A percentile compares a stretch with the other conserved stretches of the same genome.
Conservation (phyloP, 2,113 vertebrate genomes). For the Pollimyrus isidori region DNA sequence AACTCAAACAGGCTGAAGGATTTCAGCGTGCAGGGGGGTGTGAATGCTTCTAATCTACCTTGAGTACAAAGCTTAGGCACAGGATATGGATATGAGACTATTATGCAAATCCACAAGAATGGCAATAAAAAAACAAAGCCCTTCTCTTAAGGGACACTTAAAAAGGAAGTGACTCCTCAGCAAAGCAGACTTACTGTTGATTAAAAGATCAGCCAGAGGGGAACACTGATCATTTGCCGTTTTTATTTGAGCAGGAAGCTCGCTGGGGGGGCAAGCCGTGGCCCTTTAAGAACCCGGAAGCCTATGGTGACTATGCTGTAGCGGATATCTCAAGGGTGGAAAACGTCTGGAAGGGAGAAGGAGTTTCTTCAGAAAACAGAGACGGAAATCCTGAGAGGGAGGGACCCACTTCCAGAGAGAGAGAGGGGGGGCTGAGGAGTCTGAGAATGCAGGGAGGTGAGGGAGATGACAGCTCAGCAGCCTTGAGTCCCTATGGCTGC, state of each 20-base stretch:
- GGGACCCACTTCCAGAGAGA: background rate
- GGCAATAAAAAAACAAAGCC: background rate
- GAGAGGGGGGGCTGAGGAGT: background rate
- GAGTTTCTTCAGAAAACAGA: background rate
- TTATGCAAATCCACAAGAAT: background rate
- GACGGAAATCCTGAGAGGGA: background rate
- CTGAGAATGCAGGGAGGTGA: background rate
- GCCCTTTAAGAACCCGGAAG: background rate
- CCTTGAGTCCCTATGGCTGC: background rate
- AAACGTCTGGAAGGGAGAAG: background rate
- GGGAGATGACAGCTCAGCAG: background rate
- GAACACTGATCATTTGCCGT: background rate
- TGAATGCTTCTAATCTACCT: background rate
- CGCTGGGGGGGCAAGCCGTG: background rate
- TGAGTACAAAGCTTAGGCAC: background rate
- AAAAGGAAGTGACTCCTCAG: background rate
- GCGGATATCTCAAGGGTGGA: background rate
- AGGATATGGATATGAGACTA: background rate
- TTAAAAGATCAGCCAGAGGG: background rate
- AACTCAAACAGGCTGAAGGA: background rate
- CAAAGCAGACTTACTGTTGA: background rate
- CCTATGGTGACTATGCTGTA: background rate
- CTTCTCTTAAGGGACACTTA: background rate
- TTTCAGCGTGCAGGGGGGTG: background rate
- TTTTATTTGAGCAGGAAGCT: background rate